phyloP scores from a whole-genome alignment of 2,888 invertebrate genomes.

The Amblyteles armatorius region DNA sequence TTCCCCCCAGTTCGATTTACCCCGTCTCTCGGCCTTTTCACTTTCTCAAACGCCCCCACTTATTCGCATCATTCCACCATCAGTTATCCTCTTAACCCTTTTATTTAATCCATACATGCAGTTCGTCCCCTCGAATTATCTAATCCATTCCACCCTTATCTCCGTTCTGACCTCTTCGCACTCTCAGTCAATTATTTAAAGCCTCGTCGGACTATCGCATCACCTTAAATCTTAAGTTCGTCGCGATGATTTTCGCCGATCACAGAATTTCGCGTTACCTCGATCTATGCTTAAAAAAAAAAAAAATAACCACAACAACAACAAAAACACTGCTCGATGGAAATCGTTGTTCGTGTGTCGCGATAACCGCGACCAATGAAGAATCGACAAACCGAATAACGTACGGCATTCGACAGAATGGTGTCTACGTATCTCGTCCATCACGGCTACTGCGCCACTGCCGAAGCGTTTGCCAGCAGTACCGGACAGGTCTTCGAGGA shows the following conservation, averaged over 20 bases:
- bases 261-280: background rate
- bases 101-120: too few relatives aligned
- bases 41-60: too few relatives aligned
- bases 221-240: background rate
- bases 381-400: constrained; percentile 65
- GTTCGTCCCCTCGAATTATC: too few relatives aligned
- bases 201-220: background rate
- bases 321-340: constrained; percentile 13
- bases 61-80: too few relatives aligned
- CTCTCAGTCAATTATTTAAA: too few relatives aligned
- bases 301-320: background rate
- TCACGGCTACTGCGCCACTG: constrained; percentile 98
- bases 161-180: too few relatives aligned
- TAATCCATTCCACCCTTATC: too few relatives aligned
- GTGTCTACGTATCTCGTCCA: constrained; percentile 99
- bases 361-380: constrained; percentile 17
- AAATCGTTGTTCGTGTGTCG: constrained; percentile 34
- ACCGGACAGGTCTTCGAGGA: constrained; percentile 96
- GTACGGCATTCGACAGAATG: constrained; percentile 89
- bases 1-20: too few relatives aligned
- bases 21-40: too few relatives aligned
- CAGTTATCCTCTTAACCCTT: too few relatives aligned
- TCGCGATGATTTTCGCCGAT: background rate
- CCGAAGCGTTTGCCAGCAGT: constrained; percentile 96
- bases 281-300: background rate